These are phyloP conservation scores for Actias luna DNA, from an alignment of 2,888 invertebrate species.

Conservation along the genomic window DNA sequence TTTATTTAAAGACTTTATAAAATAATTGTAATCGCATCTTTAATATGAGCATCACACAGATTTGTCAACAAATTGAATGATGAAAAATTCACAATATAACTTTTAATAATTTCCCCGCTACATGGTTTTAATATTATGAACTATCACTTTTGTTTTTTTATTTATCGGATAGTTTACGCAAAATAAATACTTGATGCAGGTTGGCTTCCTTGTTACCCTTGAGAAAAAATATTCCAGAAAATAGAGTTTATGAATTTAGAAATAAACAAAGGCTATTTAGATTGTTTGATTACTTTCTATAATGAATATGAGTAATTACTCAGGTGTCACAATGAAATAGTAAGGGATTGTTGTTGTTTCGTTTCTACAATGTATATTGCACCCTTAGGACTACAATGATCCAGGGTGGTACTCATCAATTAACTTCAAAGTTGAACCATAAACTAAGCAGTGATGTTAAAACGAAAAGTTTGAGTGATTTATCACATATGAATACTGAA, in stretches of 20 bases:
- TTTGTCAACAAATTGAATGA: not conserved
- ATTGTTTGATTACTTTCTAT: not conserved
- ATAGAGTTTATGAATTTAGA: not conserved
- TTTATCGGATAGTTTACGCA: too few species aligned
- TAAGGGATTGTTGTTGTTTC: not conserved
- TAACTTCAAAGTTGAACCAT: not conserved
- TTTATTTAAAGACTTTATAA: not conserved
- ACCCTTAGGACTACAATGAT: not conserved
- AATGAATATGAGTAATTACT: not conserved
- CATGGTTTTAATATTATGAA: not conserved
- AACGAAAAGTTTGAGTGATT: not conserved
- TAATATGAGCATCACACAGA: not conserved
- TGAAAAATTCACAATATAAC: not conserved
- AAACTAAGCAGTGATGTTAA: not conserved
- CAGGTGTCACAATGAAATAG: not conserved
- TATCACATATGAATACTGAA: not conserved
- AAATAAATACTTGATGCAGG: not conserved
- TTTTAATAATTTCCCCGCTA: too few species aligned
- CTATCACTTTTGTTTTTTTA: too few species aligned
- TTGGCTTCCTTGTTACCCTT: not conserved
- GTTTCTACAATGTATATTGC: not conserved
- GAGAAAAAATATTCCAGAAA: not conserved
- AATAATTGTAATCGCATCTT: not conserved
- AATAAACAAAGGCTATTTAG: not conserved
- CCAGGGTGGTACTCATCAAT: not conserved